Evolutionary conservation across 1,140 invertebrate species (phyloP), one percentile per base, ranked within the genome.

Genomic region (Lepidostoma basale): DNA sequence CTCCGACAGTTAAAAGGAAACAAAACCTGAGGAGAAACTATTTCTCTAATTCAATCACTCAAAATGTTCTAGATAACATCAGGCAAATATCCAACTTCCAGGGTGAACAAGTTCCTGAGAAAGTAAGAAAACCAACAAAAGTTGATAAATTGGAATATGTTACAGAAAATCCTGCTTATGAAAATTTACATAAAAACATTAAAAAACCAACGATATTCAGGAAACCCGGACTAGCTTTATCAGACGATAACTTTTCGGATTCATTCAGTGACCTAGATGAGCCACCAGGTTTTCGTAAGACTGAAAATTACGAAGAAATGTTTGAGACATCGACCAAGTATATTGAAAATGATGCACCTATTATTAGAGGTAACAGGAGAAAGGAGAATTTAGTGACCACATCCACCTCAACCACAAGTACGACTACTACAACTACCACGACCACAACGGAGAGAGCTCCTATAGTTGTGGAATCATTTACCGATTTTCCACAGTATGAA

Each of bases 51-150:
- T 23, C 62, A 8, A 28, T 62, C n/a, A 23, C 52, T 26, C 64
- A 67, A 59, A 67, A 67, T 30, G 47, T 67, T 9, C 45, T 67
- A 45, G 30, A 67, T 26, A 58, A 45, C 40, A 40, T 67, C 3
- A 67, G 45, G 26, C 45, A 30, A 28, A 59, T 59, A 23, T 67
- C 64, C n/a, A 58, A 18, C 9, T 26, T 22, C 10, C n/a, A 65
- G 39, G 30, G 26, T 26, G 28, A 33, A 22, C 9, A 26, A 25
- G 62, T 10, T 36, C 28, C 40, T 26, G 52, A 56, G 22, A 56
- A 56, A 56, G 26, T 33, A 20, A 28, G 14, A 33, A 56, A 36
- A 26, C 28, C 28, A 30, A 36, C 12, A 49, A 49, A 49, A 18
- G 6, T 49, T 49, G 14, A 8, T 33, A 22, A 39, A 39, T 20